phyloP scores from a whole-genome alignment of 2,797 vertebrate species.

The Antennarius maculatus region DNA sequence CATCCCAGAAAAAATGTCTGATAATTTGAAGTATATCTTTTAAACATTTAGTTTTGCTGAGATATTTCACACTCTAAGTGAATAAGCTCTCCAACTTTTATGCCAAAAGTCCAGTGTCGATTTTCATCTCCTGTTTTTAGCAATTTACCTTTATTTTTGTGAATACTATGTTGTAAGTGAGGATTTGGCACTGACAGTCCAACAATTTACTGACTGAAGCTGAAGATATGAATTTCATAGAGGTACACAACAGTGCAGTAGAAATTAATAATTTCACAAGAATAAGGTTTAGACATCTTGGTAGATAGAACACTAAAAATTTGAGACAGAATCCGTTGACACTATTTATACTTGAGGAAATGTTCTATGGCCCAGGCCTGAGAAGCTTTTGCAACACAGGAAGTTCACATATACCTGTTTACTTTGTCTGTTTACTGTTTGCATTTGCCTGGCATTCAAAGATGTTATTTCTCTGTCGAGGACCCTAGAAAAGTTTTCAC shows the following conservation, averaged over 20 bases:
- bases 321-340: slow-evolving; percentile 47
- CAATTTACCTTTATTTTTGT: slow-evolving; percentile 40
- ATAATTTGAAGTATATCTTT: slow-evolving; percentile 75
- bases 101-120: slow-evolving; percentile 66
- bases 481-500: slow-evolving; percentile 68
- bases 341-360: slow-evolving; percentile 57
- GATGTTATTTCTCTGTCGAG: slow-evolving; percentile 73
- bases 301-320: slow-evolving; percentile 31
- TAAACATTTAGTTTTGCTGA: slow-evolving; percentile 71
- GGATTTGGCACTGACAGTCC: slow-evolving; percentile 18
- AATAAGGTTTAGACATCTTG: slow-evolving; percentile 13
- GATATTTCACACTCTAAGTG: slow-evolving; percentile 58
- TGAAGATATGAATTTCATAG: slow-evolving; percentile 21
- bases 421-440: slow-evolving; percentile 77
- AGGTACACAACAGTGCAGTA: slow-evolving; percentile 17
- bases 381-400: slow-evolving; percentile 65
- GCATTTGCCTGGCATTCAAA: slow-evolving; percentile 72
- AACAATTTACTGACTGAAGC: slow-evolving; percentile 6
- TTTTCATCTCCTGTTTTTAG: slow-evolving; percentile 31
- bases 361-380: slow-evolving; percentile 43
- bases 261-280: slow-evolving; percentile 20
- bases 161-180: slow-evolving; percentile 18
- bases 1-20: slow-evolving; percentile 75
- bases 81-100: slow-evolving; percentile 62
- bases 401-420: slow-evolving; percentile 70